Evolutionary conservation across 1,140 invertebrate species (phyloP), one percentile per base, ranked within the genome.

Genomic region (Drosophila melanica): DNA sequence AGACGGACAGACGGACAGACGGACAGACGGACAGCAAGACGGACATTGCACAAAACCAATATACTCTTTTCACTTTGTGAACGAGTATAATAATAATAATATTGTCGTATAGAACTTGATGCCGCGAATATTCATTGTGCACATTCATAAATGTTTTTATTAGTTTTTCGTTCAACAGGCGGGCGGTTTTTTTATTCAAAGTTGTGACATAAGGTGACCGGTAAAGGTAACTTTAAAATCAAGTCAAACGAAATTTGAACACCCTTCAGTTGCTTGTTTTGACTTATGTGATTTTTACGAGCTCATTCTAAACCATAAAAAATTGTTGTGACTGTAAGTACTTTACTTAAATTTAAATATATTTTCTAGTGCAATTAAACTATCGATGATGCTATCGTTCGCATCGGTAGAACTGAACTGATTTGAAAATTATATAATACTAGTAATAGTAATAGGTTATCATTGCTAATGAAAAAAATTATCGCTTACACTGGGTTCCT

Each of bases 141-240:
- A 55, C 37, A 64, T 58, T 50, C 51, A 77, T 73, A 76, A 60
- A 85, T 55, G 47, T 77, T 77, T 80, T 70, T 72, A 85, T 86
- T 64, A 62, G 48, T 58, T 57, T 47, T 47, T 60, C 20, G n/a
- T 44, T 47, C 59, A 70, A 66, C 8, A 47, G 51, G 63, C 53
- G 23, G 55, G 47, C 58, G 76, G 42, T 45, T 27, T 33, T 60
- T 16, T 6, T 45, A 23, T 54, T 51, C 30, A 14, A 54, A 53
- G 18, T 62, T 62, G 30, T 66, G 63, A 39, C 44, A 48, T 39
- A 41, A 67, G 20, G 11, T 16, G 42, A 65, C 41, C 41, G 51
- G 63, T 47, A 62, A 41, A 30, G 41, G 33, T 30, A 23, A 16
- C 12, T 30, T 33, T 44, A 48, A 65, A 57, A 64, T 47, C 37